Evolutionary conservation across 2,888 invertebrate genomes (phyloP).

Genomic region (Agriopis aurantiaria): DNA sequence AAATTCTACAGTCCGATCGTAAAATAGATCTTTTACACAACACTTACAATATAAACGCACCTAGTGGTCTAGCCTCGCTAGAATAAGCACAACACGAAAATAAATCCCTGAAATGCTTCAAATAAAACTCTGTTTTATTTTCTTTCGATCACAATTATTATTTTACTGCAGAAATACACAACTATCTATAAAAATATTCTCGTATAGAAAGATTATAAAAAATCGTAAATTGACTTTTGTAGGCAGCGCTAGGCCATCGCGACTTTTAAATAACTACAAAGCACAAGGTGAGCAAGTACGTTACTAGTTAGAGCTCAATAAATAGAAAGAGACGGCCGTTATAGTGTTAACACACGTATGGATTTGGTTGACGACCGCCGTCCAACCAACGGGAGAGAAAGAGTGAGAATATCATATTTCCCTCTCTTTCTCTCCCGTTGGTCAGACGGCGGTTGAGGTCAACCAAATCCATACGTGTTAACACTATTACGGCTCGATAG

Average conservation of each 20-base stretch:
- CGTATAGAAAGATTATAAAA: conserved; percentile 65
- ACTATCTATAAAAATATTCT: conserved; percentile 76
- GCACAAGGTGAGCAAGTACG: conserved; percentile 79
- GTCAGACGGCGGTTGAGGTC: too few species aligned
- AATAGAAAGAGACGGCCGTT: conserved; percentile 57
- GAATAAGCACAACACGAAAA: conserved; percentile 79
- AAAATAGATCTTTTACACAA: conserved; percentile 68
- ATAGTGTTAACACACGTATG: too few species aligned
- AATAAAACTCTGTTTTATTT: conserved; percentile 85
- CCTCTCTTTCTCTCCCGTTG: too few species aligned
- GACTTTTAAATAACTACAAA: conserved; percentile 75
- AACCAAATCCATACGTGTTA: too few species aligned
- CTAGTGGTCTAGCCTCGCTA: conserved; percentile 80
- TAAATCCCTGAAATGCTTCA: conserved; percentile 81
- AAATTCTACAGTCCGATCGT: conserved; percentile 55
- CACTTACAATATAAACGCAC: conserved; percentile 70
- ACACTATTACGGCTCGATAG: conserved; percentile 45
- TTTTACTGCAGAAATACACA: conserved; percentile 73
- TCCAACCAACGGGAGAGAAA: too few species aligned
- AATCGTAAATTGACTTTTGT: conserved; percentile 79
- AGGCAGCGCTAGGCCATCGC: conserved; percentile 62
- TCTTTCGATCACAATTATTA: conserved; percentile 82
- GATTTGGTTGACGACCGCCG: too few species aligned
- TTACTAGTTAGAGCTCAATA: conserved; percentile 68
- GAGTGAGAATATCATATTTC: too few species aligned